These are phyloP conservation scores for Meteorus colon DNA, from an alignment of 2,888 invertebrate species.

Conservation along the genomic window DNA sequence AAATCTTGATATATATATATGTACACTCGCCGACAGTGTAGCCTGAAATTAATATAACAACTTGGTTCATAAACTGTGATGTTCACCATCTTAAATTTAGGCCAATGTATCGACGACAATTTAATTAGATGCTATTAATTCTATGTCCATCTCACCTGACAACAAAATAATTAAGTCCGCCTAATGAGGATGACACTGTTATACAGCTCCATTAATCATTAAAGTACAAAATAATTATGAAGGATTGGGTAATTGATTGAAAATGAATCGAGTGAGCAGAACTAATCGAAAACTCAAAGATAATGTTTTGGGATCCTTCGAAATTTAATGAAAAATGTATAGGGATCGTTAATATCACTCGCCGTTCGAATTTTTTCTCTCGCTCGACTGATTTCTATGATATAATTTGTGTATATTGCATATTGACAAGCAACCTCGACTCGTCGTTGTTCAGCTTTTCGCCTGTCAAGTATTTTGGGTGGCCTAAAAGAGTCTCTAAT, in stretches of 20 bases:
- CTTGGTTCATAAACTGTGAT: constrained; percentile 21
- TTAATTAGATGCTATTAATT: not conserved
- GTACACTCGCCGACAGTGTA: not conserved
- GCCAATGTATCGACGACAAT: constrained; percentile 19
- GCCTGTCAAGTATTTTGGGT: constrained; percentile 60
- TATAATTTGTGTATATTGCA: not conserved
- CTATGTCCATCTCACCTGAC: not conserved
- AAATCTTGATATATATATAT: not conserved
- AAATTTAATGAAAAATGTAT: not conserved
- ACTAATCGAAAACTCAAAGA: not conserved
- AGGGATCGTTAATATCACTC: not conserved
- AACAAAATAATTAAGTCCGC: not conserved
- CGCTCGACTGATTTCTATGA: constrained; percentile 15
- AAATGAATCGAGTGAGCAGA: not conserved
- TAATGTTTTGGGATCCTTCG: not conserved
- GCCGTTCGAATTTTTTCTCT: constrained; percentile 9
- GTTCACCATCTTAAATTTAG: not conserved
- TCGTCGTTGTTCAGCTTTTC: constrained; percentile 40
- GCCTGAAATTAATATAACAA: not conserved
- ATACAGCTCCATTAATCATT: not conserved
- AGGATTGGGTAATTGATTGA: not conserved
- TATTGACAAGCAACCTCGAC: not conserved
- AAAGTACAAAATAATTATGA: not conserved
- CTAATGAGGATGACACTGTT: not conserved
- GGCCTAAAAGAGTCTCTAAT: constrained; percentile 60